Base-by-base conservation (phyloP, 2,113 vertebrate species). In the Trogon melanurus region DNA sequence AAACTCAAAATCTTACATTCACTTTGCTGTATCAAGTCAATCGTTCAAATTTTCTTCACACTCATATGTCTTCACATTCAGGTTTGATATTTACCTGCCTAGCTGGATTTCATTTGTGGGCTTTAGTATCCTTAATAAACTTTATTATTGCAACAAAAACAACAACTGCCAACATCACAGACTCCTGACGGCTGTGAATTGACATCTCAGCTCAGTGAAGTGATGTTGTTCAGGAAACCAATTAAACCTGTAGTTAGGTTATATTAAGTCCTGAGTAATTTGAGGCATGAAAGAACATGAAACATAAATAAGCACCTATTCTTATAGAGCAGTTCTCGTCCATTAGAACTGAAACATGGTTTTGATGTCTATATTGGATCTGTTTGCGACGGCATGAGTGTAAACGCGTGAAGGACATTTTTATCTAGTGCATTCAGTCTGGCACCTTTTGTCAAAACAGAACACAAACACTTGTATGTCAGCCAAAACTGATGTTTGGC, bases 271-370 rank as follows among this genome's bases (percentile, higher is more conserved):
- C 23, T 57, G 60, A 69, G 30, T 82, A 75, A 90, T 82, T 2
- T 65, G 58, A 85, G 66, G 18, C 57, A 41, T 45, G 27, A 69
- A 91, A 76, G 47, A 56, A 61, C 19, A n/a, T 9, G 10, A 71
- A 11, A 25, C 80, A 23, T 44, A 53, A 76, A 65, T 57, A 83
- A 83, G 45, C 9, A 57, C 18, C 19, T 65, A 4, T 47, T 76
- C 13, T 50, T 76, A 29, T 0, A 0, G 26, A 84, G 12, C 11
- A 2, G 6, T 51, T 44, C 34, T 81, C 0, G 0, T 41, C 32
- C 34, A 45, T 88, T 58, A 75, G 48, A 85, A 88, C 23, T 17
- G 60, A 91, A 91, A 66, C 1, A 4, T 45, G 23, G 6, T 29
- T 85, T 79, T 79, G 61, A 53, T 71, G 53, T 72, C 85, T 88